Evolutionary conservation across 2,888 invertebrate species (phyloP).

Genomic region (Pammene fasciana): DNA sequence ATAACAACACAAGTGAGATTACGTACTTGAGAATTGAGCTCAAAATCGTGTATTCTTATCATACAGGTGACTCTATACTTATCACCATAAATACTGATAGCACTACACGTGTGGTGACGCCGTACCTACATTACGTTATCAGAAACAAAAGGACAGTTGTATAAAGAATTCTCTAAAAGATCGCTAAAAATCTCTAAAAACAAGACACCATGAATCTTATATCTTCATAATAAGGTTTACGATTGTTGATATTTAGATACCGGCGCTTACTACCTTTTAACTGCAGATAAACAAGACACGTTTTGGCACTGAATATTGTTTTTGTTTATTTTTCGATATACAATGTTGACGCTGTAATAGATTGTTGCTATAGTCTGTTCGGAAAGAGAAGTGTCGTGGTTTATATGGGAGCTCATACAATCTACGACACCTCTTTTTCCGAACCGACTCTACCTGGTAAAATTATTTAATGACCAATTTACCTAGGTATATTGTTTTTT

Average conservation of each 20-base stretch:
- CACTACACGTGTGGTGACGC: constrained; percentile 33
- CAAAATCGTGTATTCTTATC: constrained; percentile 2
- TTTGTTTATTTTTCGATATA: constrained; percentile 56
- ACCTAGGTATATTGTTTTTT: no score
- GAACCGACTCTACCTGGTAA: no score
- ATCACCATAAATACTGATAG: constrained; percentile 32
- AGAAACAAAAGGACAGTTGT: neutral
- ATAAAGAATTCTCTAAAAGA: neutral
- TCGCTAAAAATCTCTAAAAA: no score
- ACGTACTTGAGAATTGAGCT: neutral
- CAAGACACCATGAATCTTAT: no score
- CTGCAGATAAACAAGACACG: constrained; percentile 40
- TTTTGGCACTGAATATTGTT: constrained; percentile 61
- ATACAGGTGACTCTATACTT: constrained; percentile 12
- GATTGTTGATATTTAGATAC: no score
- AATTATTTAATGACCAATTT: no score
- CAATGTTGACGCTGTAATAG: constrained; percentile 40
- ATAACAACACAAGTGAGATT: neutral
- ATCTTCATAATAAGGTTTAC: no score
- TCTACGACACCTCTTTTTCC: no score
- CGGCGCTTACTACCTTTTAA: neutral
- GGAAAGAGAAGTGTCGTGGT: no score
- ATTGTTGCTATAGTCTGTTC: constrained; percentile 1
- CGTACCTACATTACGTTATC: neutral
- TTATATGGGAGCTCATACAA: no score